Evolutionary conservation across 1,140 invertebrate species (phyloP), one percentile per base, ranked within the genome.

Genomic region (Sitophilus oryzae): DNA sequence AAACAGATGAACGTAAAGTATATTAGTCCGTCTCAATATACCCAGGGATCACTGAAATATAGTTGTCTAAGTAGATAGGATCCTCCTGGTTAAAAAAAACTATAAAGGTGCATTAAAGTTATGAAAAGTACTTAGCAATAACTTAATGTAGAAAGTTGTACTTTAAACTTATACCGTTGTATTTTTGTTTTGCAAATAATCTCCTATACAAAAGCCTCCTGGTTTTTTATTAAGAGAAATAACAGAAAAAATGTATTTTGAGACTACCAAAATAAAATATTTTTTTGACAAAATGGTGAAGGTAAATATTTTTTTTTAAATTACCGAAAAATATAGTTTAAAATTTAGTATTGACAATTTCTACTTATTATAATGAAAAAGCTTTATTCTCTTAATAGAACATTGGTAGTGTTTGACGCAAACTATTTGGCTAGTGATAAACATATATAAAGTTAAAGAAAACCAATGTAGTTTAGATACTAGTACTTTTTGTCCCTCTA

Each of bases 341-440:
- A n/a, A n/a, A n/a, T n/a, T n/a, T n/a, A n/a, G n/a, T n/a, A n/a
- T n/a, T n/a, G n/a, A n/a, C n/a, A n/a, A n/a, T n/a, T n/a, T n/a
- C n/a, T n/a, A n/a, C n/a, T n/a, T n/a, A n/a, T n/a, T n/a, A n/a
- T n/a, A n/a, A n/a, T n/a, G n/a, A n/a, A n/a, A n/a, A n/a, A n/a
- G n/a, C n/a, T n/a, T n/a, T n/a, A n/a, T n/a, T n/a, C n/a, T n/a
- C n/a, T n/a, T n/a, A n/a, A n/a, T n/a, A n/a, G n/a, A n/a, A n/a
- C n/a, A n/a, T n/a, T 42, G 14, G 1, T 19, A 10, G 11, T 16
- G 14, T 14, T 36, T 45, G 18, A n/a, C 3, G 18, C 23, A 11
- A 57, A 42, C 43, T 44, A 34, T 61, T 63, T 54, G 62, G 60
- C 62, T 62, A 64, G 62, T 64, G 62, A 64, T 50, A 56, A 6